Percentiles rank a stretch among this genome's conserved stretches.
These are phyloP conservation scores for Nomada fucata DNA, from an alignment of 2,888 invertebrate species.

Conservation along the genomic window DNA sequence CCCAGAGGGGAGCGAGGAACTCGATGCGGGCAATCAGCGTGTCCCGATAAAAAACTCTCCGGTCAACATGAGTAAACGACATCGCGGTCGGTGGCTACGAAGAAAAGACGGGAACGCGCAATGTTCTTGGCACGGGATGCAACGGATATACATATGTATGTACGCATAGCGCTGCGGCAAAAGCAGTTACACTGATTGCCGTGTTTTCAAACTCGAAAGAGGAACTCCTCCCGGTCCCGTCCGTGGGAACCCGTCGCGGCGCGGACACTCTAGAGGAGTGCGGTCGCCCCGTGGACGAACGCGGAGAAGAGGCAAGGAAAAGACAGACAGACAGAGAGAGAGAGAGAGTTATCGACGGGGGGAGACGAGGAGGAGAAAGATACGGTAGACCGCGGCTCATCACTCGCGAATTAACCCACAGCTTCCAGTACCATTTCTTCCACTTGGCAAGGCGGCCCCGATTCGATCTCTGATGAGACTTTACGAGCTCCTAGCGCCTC, in stretches of 20 bases:
- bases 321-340: constrained; percentile 1
- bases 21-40: constrained; percentile 48
- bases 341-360: not conserved
- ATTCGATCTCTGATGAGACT: constrained; percentile 77
- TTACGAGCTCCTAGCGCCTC: constrained; percentile 73
- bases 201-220: constrained; percentile 82
- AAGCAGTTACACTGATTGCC: constrained; percentile 83
- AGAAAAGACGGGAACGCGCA: constrained; percentile 39
- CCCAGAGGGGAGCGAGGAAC: constrained; percentile 34
- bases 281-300: constrained; percentile 50
- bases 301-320: constrained; percentile 22
- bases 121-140: constrained; percentile 51
- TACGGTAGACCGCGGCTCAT: constrained; percentile 70
- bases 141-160: constrained; percentile 57
- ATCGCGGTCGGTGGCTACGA: constrained; percentile 29
- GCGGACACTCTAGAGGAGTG: constrained; percentile 71
- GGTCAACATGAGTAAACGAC: constrained; percentile 35
- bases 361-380: constrained; percentile 39
- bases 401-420: constrained; percentile 78
- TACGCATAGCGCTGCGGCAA: constrained; percentile 76
- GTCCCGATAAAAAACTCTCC: constrained; percentile 34
- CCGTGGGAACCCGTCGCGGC: constrained; percentile 80
- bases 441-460: constrained; percentile 59
- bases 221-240: constrained; percentile 79
- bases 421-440: constrained; percentile 73